Base-by-base conservation (phyloP, 2,888 invertebrate species). In the Catonia carolina region DNA sequence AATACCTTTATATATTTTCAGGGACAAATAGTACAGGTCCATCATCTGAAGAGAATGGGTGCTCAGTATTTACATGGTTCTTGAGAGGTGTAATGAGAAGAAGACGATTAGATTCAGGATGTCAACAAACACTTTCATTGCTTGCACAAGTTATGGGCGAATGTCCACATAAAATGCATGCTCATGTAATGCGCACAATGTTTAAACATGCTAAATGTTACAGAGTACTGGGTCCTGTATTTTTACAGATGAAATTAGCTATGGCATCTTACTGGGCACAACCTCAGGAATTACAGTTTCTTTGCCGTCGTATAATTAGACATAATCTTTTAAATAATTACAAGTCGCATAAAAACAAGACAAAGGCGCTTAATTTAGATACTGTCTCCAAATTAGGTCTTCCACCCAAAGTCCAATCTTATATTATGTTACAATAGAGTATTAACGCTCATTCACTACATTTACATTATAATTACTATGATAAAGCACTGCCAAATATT, bases 181-280 rank as follows among this genome's bases (percentile, higher is more conserved):
- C 41, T 41, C 41, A 41, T 41, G 41, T 41, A 10, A 41, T 41
- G 41, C 15, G 41, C 15, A 41, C 41, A 41, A 41, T 41, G 41
- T 41, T 41, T 8, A 15, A 20, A 41, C 41, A 41, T 20, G 41
- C 41, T 15, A 41, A 41, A 15, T 41, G 41, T 12, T 41, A 41
- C 17, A 41, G 17, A 41, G 41, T 41, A 15, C 8, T 41, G 20
- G 41, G 41, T 3, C 41, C 41, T 10, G 41, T 41, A 15, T 41
- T 41, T 8, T 20, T 41, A 18, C 41, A 41, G 17, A 15, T 41
- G 2, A 41, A 41, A 41, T 20, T 41, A 17, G 41, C 41, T 41
- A 41, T 41, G 15, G 41, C 41, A 15, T 12, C 17, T 2, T 17
- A 41, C 17, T 41, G 41, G 41, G 17, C 41, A 8, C 41, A 41